These are phyloP conservation scores for Dynastes maya DNA, from an alignment of 2,888 invertebrate species.

Conservation along the genomic window DNA sequence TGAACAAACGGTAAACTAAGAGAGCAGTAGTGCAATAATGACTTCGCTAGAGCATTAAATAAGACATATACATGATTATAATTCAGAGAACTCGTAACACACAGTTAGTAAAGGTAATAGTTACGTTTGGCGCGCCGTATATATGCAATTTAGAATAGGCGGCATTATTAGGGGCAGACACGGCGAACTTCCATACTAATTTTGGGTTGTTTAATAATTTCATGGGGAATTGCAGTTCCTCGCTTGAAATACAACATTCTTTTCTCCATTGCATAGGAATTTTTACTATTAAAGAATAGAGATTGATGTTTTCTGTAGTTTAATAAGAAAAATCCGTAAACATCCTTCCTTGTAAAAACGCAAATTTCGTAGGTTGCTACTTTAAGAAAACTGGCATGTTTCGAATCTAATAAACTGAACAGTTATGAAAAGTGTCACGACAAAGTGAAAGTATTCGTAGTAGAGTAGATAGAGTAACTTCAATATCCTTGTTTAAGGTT, in stretches of 20 bases:
- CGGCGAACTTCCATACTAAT: not conserved
- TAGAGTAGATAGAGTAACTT: too few relatives aligned
- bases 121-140: too few relatives aligned
- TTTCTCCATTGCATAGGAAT: too few relatives aligned
- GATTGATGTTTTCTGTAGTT: too few relatives aligned
- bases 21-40: constrained; percentile 5
- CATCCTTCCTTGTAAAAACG: too few relatives aligned
- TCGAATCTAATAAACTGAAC: too few relatives aligned
- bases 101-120: constrained; percentile 6
- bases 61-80: constrained; percentile 5
- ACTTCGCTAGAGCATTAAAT: constrained; percentile 13
- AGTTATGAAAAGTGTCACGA: too few relatives aligned
- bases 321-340: too few relatives aligned
- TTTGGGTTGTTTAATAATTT: constrained; percentile 14
- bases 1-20: constrained; percentile 11
- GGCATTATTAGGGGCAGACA: not conserved
- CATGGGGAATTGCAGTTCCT: not conserved
- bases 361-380: too few relatives aligned
- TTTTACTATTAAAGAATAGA: not conserved
- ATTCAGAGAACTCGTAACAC: constrained; percentile 9
- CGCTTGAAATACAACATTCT: not conserved
- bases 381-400: too few relatives aligned
- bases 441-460: too few relatives aligned
- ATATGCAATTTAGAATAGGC: not conserved
- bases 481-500: too few relatives aligned